A percentile compares a stretch with the other conserved stretches of the same genome.
Conservation (phyloP, 2,797 vertebrate species). For the Coilia nasus region DNA sequence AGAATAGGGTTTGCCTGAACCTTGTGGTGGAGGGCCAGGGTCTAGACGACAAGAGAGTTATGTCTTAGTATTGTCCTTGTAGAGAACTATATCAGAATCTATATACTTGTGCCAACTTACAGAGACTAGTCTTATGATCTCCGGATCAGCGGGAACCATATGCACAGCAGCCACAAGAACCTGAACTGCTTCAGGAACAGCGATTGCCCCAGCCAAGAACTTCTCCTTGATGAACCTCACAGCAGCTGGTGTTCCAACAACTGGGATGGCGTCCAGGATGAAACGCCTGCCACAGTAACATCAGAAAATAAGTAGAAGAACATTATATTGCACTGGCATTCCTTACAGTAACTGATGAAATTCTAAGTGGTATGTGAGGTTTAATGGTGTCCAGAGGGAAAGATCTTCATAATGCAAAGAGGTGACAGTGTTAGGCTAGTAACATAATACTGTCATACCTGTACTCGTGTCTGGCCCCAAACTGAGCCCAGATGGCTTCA, state of each 20-base stretch:
- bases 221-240: constrained; percentile 80
- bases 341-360: too few species aligned
- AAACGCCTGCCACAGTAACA: constrained; percentile 68
- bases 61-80: neutral
- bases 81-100: neutral
- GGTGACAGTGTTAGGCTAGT: too few species aligned
- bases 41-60: neutral
- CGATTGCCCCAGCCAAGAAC: constrained; percentile 71
- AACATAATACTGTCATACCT: constrained; percentile 70
- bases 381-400: too few species aligned
- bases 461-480: constrained; percentile 61
- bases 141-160: constrained; percentile 71
- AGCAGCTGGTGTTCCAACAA: constrained; percentile 70
- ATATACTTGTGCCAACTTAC: constrained; percentile 51
- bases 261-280: constrained; percentile 77
- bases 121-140: constrained; percentile 66
- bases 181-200: constrained; percentile 68
- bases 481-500: constrained; percentile 74
- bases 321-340: neutral
- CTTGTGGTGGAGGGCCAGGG: constrained; percentile 49
- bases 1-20: constrained; percentile 61
- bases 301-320: neutral
- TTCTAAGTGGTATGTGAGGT: too few species aligned
- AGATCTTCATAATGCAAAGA: too few species aligned
- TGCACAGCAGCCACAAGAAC: constrained; percentile 73